A percentile compares a stretch with the other conserved stretches of the same genome.
phyloP scores from a whole-genome alignment of 2,113 vertebrate genomes.

The Condylura cristata region DNA sequence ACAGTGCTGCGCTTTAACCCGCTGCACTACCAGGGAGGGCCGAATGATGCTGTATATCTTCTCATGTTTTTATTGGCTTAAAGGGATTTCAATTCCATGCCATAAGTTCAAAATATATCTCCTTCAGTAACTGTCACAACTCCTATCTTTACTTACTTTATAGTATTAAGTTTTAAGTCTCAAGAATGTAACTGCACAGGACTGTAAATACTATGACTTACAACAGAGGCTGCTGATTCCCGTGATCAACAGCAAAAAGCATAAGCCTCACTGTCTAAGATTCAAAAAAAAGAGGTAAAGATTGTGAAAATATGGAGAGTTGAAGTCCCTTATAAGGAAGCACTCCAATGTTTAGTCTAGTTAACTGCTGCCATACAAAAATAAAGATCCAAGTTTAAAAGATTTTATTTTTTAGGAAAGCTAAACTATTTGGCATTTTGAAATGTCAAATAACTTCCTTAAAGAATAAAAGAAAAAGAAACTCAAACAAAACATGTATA shows the following conservation, averaged over 20 bases:
- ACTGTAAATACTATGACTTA: slow-evolving; percentile 38
- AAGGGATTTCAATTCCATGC: not conserved
- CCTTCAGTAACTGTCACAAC: not conserved
- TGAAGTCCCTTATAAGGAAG: not conserved
- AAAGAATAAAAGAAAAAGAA: slow-evolving; percentile 22
- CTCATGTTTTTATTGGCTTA: not conserved
- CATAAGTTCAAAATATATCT: not conserved
- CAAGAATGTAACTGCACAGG: not conserved
- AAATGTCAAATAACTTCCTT: not conserved
- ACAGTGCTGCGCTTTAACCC: too few species aligned
- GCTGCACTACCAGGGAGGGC: too few species aligned
- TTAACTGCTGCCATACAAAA: not conserved
- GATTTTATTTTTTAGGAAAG: not conserved
- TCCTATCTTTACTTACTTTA: slow-evolving; percentile 21
- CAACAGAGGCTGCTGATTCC: slow-evolving; percentile 30
- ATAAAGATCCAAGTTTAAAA: not conserved
- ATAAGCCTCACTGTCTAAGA: not conserved
- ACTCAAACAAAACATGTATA: not conserved
- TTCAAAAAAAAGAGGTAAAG: not conserved
- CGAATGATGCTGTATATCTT: not conserved
- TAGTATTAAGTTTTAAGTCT: not conserved
- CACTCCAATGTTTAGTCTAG: not conserved
- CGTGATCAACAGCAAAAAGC: not conserved
- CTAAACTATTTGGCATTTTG: not conserved
- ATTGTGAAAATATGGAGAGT: not conserved